Conservation (phyloP, 2,797 vertebrate species). For the Alosa sapidissima region DNA sequence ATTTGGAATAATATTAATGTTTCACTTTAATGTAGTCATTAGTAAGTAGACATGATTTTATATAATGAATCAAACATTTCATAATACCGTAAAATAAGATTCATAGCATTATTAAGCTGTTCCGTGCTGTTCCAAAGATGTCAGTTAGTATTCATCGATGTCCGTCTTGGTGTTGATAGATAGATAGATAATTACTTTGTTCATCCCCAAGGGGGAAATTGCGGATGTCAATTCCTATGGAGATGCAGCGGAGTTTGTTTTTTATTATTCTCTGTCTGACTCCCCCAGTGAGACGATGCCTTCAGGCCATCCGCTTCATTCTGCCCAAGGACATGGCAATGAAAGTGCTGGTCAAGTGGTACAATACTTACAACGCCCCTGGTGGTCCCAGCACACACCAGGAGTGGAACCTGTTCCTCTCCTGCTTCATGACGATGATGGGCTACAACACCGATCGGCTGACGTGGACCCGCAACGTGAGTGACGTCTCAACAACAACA, state of each 20-base stretch:
- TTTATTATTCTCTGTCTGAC: not conserved
- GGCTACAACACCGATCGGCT: slow-evolving; percentile 96
- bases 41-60: not conserved
- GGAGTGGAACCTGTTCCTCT: slow-evolving; percentile 94
- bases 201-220: too few relatives aligned
- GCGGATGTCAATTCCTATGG: not conserved
- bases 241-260: not conserved
- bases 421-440: slow-evolving; percentile 95
- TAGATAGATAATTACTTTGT: too few relatives aligned
- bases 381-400: slow-evolving; percentile 90
- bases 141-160: too few relatives aligned
- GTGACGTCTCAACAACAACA: not conserved
- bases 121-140: too few relatives aligned
- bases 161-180: too few relatives aligned
- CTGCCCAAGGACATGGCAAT: slow-evolving; percentile 91
- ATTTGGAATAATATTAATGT: too few relatives aligned
- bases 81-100: too few relatives aligned
- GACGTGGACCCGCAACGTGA: slow-evolving; percentile 88
- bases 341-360: slow-evolving; percentile 96
- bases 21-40: not conserved
- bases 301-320: slow-evolving; percentile 88
- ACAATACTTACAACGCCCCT: slow-evolving; percentile 93
- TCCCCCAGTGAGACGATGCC: slow-evolving; percentile 87
- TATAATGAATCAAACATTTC: too few relatives aligned
- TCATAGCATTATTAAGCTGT: too few relatives aligned